A percentile compares a stretch with the other conserved stretches of the same genome.
These are phyloP conservation scores for Oryzias celebensis DNA, from an alignment of 2,113 vertebrate genomes.

Conservation along the genomic window DNA sequence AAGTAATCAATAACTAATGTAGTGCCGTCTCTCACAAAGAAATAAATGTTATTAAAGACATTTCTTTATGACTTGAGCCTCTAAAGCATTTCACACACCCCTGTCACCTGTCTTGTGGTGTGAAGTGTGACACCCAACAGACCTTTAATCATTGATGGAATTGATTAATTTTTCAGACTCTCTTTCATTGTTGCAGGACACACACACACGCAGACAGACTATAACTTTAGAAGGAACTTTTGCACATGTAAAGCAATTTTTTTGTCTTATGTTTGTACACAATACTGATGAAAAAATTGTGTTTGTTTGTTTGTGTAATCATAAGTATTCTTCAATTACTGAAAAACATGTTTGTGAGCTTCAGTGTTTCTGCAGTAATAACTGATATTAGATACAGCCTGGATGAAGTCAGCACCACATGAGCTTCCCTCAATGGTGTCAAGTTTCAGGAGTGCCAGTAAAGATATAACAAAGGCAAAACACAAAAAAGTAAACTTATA, in stretches of 20 bases:
- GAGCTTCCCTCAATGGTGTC: slow-evolving; percentile 27
- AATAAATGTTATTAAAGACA: too few species aligned
- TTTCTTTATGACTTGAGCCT: background rate
- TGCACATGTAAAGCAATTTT: too few species aligned
- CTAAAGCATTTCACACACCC: background rate
- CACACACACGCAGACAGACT: slow-evolving; percentile 16
- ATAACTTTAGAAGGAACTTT: too few species aligned
- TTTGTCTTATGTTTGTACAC: background rate
- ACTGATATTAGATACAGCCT: slow-evolving; percentile 22
- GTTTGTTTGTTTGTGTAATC: background rate
- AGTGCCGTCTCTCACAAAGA: too few species aligned
- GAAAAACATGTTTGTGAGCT: slow-evolving; percentile 4
- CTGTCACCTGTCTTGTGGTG: slow-evolving; percentile 15
- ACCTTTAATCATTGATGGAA: slow-evolving; percentile 71
- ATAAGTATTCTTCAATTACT: background rate
- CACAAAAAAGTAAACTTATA: too few species aligned
- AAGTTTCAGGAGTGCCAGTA: slow-evolving; percentile 32
- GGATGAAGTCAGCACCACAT: slow-evolving; percentile 9
- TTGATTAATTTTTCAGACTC: slow-evolving; percentile 59
- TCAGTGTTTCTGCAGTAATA: slow-evolving; percentile 2
- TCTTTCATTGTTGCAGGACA: slow-evolving; percentile 29
- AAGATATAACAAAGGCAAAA: background rate
- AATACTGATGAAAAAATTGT: background rate
- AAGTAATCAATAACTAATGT: too few species aligned
- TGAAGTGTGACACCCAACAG: slow-evolving; percentile 44